Conservation (phyloP, 92 coral and sea anemone genomes). For the Blastomussa wellsi region DNA sequence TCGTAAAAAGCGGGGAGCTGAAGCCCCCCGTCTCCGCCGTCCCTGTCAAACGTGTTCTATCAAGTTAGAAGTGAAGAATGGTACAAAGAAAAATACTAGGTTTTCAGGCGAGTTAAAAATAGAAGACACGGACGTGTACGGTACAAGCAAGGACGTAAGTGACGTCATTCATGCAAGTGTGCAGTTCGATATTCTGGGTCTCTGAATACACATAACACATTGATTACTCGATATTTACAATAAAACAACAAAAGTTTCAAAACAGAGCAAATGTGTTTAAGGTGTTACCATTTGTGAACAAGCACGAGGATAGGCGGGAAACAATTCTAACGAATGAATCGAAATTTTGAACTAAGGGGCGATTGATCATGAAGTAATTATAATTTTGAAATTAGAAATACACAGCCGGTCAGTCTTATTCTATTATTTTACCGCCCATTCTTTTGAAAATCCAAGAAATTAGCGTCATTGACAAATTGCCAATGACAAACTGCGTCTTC, state of each 20-base stretch:
- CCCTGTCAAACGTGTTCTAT: too few relatives aligned
- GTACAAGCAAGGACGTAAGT: too few relatives aligned
- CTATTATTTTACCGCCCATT: neutral
- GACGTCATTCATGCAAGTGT: neutral
- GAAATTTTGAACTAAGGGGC: neutral
- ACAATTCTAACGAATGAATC: neutral
- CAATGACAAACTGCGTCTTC: too few relatives aligned
- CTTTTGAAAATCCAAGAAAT: neutral
- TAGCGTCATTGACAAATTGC: too few relatives aligned
- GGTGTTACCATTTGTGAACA: neutral
- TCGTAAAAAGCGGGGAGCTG: too few relatives aligned
- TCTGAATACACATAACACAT: neutral
- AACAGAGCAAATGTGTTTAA: neutral
- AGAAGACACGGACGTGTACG: too few relatives aligned
- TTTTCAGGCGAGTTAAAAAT: neutral
- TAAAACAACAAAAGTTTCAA: neutral
- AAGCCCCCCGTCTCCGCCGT: too few relatives aligned
- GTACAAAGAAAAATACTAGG: too few relatives aligned
- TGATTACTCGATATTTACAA: neutral
- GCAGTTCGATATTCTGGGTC: neutral
- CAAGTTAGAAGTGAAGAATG: too few relatives aligned
- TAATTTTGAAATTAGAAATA: neutral
- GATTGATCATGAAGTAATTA: neutral
- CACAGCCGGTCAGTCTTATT: neutral
- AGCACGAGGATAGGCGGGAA: neutral